A percentile compares a stretch with the other conserved stretches of the same genome.
Conservation (phyloP, 2,888 invertebrate genomes). For the Platynereis dumerilii region DNA sequence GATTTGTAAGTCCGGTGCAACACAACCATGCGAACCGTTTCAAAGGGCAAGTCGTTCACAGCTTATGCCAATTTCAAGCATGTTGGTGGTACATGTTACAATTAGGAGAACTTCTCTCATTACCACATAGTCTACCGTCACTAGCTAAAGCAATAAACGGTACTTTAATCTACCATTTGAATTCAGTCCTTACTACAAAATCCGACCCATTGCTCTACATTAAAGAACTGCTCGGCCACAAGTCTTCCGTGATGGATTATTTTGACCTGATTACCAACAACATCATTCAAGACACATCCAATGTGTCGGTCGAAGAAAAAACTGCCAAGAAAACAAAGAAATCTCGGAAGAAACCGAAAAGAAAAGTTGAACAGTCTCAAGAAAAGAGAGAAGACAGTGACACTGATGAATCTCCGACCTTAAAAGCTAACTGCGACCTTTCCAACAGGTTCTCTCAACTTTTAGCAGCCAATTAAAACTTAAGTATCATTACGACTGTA, state of each 20-base stretch:
- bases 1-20: constrained; percentile 36
- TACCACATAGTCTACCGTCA: constrained; percentile 40
- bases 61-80: constrained; percentile 58
- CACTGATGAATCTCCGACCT: neutral
- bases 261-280: neutral
- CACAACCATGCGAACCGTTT: constrained; percentile 39
- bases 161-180: constrained; percentile 53
- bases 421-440: neutral
- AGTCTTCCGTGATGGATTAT: constrained; percentile 5
- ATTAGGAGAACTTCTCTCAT: constrained; percentile 54
- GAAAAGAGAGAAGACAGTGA: neutral
- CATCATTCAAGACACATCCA: neutral
- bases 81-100: constrained; percentile 46
- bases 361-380: neutral
- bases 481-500: no score
- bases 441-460: neutral
- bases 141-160: constrained; percentile 49
- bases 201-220: constrained; percentile 35
- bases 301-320: no score
- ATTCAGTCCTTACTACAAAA: constrained; percentile 42
- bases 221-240: constrained; percentile 24
- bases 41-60: constrained; percentile 46
- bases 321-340: neutral
- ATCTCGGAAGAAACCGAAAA: neutral
- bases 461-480: no score